These are phyloP conservation scores for Uropetala carovei DNA, from an alignment of 2,888 invertebrate species.

Conservation along the genomic window DNA sequence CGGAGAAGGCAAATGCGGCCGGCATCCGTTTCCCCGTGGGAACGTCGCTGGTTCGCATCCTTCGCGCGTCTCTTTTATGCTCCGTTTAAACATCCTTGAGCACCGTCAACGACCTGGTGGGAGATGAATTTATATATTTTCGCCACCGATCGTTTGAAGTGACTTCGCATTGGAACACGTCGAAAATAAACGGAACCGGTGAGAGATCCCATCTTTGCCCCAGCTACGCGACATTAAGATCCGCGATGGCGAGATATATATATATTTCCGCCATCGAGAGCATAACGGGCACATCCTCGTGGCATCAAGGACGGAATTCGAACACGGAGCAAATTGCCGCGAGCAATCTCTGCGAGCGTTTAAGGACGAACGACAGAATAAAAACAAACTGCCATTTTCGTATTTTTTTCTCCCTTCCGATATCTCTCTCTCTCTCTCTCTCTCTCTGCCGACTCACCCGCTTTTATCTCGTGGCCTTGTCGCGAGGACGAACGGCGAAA, in stretches of 20 bases:
- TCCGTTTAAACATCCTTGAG: background rate
- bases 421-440: background rate
- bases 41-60: background rate
- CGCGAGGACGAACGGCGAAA: conserved; percentile 16
- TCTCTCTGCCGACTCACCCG: background rate
- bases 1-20: background rate
- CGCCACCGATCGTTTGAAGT: conserved; percentile 10
- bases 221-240: background rate
- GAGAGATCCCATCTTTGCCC: background rate
- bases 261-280: background rate
- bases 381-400: background rate
- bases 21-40: background rate
- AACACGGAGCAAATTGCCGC: background rate
- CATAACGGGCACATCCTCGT: background rate
- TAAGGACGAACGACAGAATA: background rate
- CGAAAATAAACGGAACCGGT: background rate
- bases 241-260: background rate
- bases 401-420: background rate
- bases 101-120: background rate
- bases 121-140: background rate
- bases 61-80: background rate
- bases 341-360: conserved; percentile 21
- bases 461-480: conserved; percentile 52
- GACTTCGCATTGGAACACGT: background rate
- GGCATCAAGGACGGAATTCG: conserved; percentile 8